Evolutionary conservation across 2,797 vertebrate genomes (phyloP).

Genomic region (Rhodeus uyekii): DNA sequence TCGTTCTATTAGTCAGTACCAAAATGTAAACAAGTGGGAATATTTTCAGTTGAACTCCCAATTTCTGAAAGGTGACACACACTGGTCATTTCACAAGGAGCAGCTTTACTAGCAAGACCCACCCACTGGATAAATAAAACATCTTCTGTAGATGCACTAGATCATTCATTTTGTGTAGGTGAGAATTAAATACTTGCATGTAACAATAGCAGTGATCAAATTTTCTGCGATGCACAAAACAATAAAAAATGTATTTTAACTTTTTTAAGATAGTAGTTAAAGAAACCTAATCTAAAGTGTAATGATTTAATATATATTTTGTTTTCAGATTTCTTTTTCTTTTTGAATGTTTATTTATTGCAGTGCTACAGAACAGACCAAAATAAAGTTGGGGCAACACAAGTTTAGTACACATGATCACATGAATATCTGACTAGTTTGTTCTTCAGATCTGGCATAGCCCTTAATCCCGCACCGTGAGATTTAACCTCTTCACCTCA

Average conservation of each 20-base stretch:
- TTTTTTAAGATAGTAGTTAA: too few relatives aligned
- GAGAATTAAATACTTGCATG: background rate
- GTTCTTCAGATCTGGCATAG: background rate
- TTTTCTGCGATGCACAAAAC: too few relatives aligned
- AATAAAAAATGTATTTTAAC: too few relatives aligned
- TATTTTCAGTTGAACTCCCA: too few relatives aligned
- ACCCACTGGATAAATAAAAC: background rate
- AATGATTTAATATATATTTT: too few relatives aligned
- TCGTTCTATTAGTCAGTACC: too few relatives aligned
- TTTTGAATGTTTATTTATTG: background rate
- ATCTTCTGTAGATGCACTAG: background rate
- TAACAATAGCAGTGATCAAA: too few relatives aligned
- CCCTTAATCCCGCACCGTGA: background rate
- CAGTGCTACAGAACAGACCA: background rate
- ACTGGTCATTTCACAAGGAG: slow-evolving; percentile 17
- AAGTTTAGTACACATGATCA: background rate
- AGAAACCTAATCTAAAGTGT: too few relatives aligned
- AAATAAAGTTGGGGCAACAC: too few relatives aligned
- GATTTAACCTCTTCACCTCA: background rate
- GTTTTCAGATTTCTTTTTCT: background rate
- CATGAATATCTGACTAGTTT: background rate
- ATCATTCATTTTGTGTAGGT: background rate
- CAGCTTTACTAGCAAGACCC: background rate
- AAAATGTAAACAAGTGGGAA: too few relatives aligned
- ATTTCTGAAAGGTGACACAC: too few relatives aligned